phyloP scores from a whole-genome alignment of 2,888 invertebrate genomes.

The Drosophila buzzatii region DNA sequence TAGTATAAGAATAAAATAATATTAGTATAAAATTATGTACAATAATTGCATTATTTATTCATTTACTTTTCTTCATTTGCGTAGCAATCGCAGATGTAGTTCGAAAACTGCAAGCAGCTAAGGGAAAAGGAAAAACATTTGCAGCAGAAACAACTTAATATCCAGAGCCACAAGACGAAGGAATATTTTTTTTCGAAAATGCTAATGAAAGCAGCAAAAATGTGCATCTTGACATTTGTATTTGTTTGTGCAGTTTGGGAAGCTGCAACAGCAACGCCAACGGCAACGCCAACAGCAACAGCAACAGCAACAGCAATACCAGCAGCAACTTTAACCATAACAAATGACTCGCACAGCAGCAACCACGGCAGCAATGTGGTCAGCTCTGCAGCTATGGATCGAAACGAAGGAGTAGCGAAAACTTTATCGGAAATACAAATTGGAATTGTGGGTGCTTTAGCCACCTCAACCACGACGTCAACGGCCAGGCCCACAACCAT shows the following conservation, averaged over 20 bases:
- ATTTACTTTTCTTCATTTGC: conserved; percentile 11
- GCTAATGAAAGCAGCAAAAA: conserved; percentile 63
- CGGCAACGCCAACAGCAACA: conserved; percentile 30
- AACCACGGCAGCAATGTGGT: conserved; percentile 45
- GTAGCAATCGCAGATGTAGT: conserved; percentile 30
- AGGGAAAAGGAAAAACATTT: conserved; percentile 9
- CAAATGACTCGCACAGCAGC: conserved; percentile 60
- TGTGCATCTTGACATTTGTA: conserved; percentile 76
- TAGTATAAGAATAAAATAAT: neutral
- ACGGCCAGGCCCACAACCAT: conserved; percentile 66
- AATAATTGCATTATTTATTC: conserved; percentile 8
- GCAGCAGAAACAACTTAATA: conserved; percentile 31
- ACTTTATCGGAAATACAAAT: conserved; percentile 58
- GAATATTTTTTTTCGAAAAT: conserved; percentile 58
- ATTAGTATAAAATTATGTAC: conserved; percentile 1
- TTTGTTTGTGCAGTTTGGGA: conserved; percentile 61
- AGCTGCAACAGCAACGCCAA: conserved; percentile 28
- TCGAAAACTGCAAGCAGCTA: conserved; percentile 15
- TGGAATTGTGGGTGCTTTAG: conserved; percentile 25
- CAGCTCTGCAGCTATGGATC: conserved; percentile 30
- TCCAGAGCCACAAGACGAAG: conserved; percentile 13
- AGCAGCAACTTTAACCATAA: conserved; percentile 44
- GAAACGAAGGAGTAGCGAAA: conserved; percentile 45
- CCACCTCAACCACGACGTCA: conserved; percentile 53
- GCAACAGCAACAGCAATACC: conserved; percentile 32